Percentiles rank a stretch among this genome's conserved stretches.
phyloP scores from a whole-genome alignment of 1,140 invertebrate species.

The Drosophila orosa region DNA sequence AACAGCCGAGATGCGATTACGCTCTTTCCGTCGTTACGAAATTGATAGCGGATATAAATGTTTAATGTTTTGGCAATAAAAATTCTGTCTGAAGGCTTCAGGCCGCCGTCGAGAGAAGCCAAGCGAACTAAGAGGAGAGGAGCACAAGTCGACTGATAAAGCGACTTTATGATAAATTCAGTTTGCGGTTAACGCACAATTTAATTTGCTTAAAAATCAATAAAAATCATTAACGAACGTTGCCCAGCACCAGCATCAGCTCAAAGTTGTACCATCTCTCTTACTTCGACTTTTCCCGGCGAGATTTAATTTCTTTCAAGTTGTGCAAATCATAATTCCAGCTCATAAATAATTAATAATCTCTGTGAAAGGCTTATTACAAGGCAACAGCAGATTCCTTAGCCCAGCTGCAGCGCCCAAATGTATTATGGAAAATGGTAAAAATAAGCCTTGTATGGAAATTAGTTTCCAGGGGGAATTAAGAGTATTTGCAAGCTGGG shows the following conservation, averaged over 20 bases:
- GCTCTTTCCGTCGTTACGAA: slow-evolving; percentile 66
- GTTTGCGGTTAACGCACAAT: slow-evolving; percentile 78
- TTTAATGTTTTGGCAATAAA: slow-evolving; percentile 83
- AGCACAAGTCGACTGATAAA: slow-evolving; percentile 56
- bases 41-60: slow-evolving; percentile 83
- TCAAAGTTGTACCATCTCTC: background rate
- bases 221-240: slow-evolving; percentile 71
- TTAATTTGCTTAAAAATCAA: slow-evolving; percentile 83
- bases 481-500: background rate
- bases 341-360: slow-evolving; percentile 54
- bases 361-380: slow-evolving; percentile 25
- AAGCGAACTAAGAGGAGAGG: background rate
- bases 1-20: slow-evolving; percentile 70
- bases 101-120: slow-evolving; percentile 10
- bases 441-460: slow-evolving; percentile 9
- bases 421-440: slow-evolving; percentile 13
- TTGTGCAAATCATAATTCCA: slow-evolving; percentile 18
- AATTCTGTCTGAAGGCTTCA: slow-evolving; percentile 61
- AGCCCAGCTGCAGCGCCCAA: slow-evolving; percentile 6
- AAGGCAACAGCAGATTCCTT: slow-evolving; percentile 9
- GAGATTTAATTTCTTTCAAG: slow-evolving; percentile 26
- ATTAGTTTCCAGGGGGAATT: slow-evolving; percentile 7
- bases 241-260: slow-evolving; percentile 3
- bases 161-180: slow-evolving; percentile 80
- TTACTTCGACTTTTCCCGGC: background rate